A percentile compares a stretch with the other conserved stretches of the same genome.
These are phyloP conservation scores for Lontra canadensis DNA, from an alignment of 2,113 vertebrate genomes.

Conservation along the genomic window DNA sequence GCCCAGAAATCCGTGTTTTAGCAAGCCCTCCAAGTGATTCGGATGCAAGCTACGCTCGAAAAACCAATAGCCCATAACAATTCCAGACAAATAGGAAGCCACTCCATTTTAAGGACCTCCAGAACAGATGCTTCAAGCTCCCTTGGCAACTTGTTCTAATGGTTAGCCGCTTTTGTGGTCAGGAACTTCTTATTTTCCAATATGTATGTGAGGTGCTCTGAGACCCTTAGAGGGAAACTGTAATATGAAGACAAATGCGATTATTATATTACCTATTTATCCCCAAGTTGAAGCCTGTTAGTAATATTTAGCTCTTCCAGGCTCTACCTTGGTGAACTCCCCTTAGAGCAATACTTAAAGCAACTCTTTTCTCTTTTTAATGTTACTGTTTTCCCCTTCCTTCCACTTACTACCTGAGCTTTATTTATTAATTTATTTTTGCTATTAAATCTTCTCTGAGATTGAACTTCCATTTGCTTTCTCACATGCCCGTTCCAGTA, in stretches of 20 bases:
- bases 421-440: not conserved
- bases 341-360: not conserved
- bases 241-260: not conserved
- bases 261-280: not conserved
- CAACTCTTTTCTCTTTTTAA: not conserved
- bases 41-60: not conserved
- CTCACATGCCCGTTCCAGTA: not conserved
- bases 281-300: not conserved
- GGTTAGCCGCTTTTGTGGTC: not conserved
- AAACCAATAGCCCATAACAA: not conserved
- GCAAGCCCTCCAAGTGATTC: not conserved
- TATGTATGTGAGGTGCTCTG: not conserved
- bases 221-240: not conserved
- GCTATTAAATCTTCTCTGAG: not conserved
- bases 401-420: conserved; percentile 1
- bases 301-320: not conserved
- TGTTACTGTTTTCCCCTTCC: not conserved
- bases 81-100: not conserved
- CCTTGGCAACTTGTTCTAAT: conserved; percentile 22
- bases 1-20: not conserved
- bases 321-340: not conserved
- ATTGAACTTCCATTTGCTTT: conserved; percentile 9
- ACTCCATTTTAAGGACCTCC: not conserved
- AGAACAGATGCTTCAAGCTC: not conserved
- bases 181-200: not conserved